Conservation (phyloP, 2,113 vertebrate genomes). For the Oncorhynchus clarkii region DNA sequence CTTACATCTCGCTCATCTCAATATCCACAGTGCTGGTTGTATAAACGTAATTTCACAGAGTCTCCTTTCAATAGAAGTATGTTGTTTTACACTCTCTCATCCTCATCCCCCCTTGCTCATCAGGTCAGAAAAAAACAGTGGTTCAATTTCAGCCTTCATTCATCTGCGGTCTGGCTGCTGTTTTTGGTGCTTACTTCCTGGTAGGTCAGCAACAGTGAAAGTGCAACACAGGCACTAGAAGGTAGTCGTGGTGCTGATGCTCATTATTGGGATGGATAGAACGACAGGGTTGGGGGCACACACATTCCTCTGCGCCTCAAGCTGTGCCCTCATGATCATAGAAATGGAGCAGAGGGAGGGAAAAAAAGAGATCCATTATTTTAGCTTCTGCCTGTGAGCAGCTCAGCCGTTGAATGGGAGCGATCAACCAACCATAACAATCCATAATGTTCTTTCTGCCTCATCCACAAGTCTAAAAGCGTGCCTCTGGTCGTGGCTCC, state of each 20-base stretch:
- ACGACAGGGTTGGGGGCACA: slow-evolving; percentile 2
- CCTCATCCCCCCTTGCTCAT: background rate
- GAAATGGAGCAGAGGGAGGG: slow-evolving; percentile 37
- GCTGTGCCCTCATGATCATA: slow-evolving; percentile 56
- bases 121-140: too few species aligned
- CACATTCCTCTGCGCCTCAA: slow-evolving; percentile 33
- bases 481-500: slow-evolving; percentile 65
- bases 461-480: slow-evolving; percentile 77
- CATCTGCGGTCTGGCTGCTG: background rate
- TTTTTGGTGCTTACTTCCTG: slow-evolving; percentile 15
- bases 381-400: slow-evolving; percentile 70
- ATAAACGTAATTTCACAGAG: too few species aligned
- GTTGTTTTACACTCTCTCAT: background rate
- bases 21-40: too few species aligned
- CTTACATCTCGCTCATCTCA: too few species aligned
- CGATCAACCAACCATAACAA: slow-evolving; percentile 75
- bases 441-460: slow-evolving; percentile 75
- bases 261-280: background rate
- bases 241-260: too few species aligned
- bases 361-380: slow-evolving; percentile 66
- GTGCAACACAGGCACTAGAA: too few species aligned
- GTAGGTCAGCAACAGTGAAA: too few species aligned
- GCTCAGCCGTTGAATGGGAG: slow-evolving; percentile 71
- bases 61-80: background rate
- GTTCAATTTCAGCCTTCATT: background rate